These are phyloP conservation scores for Gymnodraco acuticeps DNA, from an alignment of 2,797 vertebrate species.

Conservation along the genomic window DNA sequence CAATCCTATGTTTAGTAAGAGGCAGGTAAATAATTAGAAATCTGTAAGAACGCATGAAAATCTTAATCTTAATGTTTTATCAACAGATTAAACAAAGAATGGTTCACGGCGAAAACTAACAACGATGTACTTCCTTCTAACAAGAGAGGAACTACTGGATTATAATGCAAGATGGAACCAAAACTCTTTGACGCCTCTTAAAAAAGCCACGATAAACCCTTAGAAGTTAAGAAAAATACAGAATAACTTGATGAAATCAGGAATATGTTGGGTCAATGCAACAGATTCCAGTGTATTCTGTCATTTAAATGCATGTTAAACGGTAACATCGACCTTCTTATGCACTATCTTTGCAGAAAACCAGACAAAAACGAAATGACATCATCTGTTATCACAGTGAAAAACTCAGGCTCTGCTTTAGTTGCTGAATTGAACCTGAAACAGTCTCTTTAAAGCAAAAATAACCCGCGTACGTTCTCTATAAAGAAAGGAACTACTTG, in stretches of 20 bases:
- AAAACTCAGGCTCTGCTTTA: too few relatives aligned
- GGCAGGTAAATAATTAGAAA: slow-evolving; percentile 2
- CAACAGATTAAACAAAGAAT: slow-evolving; percentile 55
- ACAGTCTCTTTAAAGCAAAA: too few relatives aligned
- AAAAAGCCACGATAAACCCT: slow-evolving; percentile 1
- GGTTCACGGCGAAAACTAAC: slow-evolving; percentile 11
- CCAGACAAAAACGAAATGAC: too few relatives aligned
- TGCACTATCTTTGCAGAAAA: background rate
- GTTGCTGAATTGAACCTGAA: too few relatives aligned
- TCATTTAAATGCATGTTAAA: slow-evolving; percentile 8
- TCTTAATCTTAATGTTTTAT: background rate
- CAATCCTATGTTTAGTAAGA: background rate
- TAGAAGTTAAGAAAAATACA: slow-evolving; percentile 33
- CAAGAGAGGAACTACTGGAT: slow-evolving; percentile 27
- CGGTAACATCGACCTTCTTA: background rate
- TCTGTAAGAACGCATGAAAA: background rate
- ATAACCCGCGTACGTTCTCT: slow-evolving; percentile 2
- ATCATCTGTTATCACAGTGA: too few relatives aligned
- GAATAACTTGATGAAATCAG: slow-evolving; percentile 8
- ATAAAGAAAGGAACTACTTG: slow-evolving; percentile 19
- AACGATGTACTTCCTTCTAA: slow-evolving; percentile 26
- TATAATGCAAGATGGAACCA: slow-evolving; percentile 21
- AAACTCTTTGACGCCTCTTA: slow-evolving; percentile 8
- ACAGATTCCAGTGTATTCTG: background rate
- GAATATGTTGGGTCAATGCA: background rate